Evolutionary conservation across 37 sponge, comb jelly and placozoan species (phyloP).

Genomic region (Petrosia ficiformis): DNA sequence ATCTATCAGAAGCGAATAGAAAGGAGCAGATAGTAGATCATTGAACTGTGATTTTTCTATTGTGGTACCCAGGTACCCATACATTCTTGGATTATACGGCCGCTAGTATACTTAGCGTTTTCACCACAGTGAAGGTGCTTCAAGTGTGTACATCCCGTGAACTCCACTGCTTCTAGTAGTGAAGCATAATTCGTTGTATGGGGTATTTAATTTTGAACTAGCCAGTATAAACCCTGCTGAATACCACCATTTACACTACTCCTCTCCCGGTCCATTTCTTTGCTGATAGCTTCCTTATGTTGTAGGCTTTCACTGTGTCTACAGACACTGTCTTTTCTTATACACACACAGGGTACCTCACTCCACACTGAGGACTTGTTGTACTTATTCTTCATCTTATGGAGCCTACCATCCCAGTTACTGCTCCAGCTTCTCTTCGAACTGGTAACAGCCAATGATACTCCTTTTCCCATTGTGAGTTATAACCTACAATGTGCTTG

Average conservation of each 20-base stretch:
- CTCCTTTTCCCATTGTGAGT: neutral
- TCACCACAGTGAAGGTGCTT: constrained; percentile 2
- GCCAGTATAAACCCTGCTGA: constrained; percentile 17
- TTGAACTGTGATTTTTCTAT: neutral
- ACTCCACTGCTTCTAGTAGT: constrained; percentile 5
- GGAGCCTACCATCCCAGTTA: constrained; percentile 11
- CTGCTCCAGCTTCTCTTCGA: neutral
- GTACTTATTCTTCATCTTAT: constrained; percentile 15
- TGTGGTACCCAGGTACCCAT: neutral
- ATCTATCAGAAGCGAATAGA: constrained; percentile 23
- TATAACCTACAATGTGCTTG: neutral
- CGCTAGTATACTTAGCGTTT: constrained; percentile 17
- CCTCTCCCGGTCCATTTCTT: neutral
- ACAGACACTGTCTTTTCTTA: constrained; percentile 17
- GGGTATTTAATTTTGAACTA: constrained; percentile 15
- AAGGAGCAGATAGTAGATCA: neutral
- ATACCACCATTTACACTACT: neutral
- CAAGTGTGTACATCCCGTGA: constrained; percentile 9
- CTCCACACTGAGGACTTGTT: constrained; percentile 22
- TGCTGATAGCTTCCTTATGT: neutral
- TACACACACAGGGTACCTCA: constrained; percentile 5
- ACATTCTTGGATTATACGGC: constrained; percentile 17
- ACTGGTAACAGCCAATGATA: neutral
- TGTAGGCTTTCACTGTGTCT: neutral
- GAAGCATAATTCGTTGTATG: constrained; percentile 6